These are phyloP conservation scores for Nyctibius grandis DNA, from an alignment of 2,797 vertebrate genomes.

Conservation along the genomic window DNA sequence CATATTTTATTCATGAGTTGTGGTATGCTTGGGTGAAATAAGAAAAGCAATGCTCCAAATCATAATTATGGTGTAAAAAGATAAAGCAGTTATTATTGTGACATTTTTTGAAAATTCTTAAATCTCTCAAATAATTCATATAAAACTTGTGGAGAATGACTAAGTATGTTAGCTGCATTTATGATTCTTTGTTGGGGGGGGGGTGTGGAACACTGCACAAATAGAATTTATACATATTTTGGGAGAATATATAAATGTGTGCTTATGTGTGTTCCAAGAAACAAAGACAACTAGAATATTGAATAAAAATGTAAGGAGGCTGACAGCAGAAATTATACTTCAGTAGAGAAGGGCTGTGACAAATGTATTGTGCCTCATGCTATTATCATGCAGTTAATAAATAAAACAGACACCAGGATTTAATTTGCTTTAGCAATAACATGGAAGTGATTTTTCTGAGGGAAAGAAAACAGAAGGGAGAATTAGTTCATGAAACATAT, in stretches of 20 bases:
- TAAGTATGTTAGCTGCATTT: not conserved
- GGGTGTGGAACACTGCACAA: not conserved
- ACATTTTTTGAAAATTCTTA: slow-evolving; percentile 55
- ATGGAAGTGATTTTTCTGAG: slow-evolving; percentile 9
- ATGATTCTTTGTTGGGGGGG: not conserved
- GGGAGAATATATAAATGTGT: not conserved
- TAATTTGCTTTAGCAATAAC: slow-evolving; percentile 46
- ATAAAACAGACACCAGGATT: slow-evolving; percentile 39
- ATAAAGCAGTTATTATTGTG: slow-evolving; percentile 70
- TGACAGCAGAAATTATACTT: slow-evolving; percentile 14
- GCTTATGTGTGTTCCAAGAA: not conserved
- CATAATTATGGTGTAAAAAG: slow-evolving; percentile 73
- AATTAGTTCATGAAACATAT: not conserved
- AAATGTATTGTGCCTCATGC: not conserved
- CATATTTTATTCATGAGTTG: slow-evolving; percentile 96
- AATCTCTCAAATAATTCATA: slow-evolving; percentile 49
- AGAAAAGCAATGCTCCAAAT: slow-evolving; percentile 72
- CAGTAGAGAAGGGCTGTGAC: slow-evolving; percentile 1
- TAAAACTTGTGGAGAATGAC: slow-evolving; percentile 1
- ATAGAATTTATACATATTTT: not conserved
- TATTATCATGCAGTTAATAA: slow-evolving; percentile 48
- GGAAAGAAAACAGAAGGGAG: not conserved
- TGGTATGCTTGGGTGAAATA: slow-evolving; percentile 81
- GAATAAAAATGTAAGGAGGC: slow-evolving; percentile 7
- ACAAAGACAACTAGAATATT: not conserved